Percentiles rank a stretch among this genome's conserved stretches.
Evolutionary conservation across 64 coral and sea anemone genomes (phyloP).

Genomic region (Orbicella faveolata): DNA sequence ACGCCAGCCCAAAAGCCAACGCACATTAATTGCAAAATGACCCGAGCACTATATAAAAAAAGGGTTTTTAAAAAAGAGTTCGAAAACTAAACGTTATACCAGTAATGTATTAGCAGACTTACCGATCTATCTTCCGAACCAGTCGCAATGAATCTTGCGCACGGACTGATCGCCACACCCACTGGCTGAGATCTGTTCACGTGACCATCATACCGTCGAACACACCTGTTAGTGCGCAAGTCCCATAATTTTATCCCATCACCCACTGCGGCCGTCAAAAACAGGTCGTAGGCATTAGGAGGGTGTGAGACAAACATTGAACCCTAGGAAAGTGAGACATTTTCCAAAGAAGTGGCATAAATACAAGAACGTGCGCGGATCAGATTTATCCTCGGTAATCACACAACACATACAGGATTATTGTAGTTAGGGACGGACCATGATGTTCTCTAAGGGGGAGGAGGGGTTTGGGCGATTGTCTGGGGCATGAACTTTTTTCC

Average conservation of each 20-base stretch:
- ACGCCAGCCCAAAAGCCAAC: too few relatives aligned
- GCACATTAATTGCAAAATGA: too few relatives aligned
- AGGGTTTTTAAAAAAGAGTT: too few relatives aligned
- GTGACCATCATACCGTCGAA: slow-evolving; percentile 93
- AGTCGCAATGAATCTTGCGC: slow-evolving; percentile 88
- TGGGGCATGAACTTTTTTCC: too few relatives aligned
- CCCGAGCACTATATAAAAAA: too few relatives aligned
- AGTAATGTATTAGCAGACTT: background rate
- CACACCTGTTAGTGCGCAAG: slow-evolving; percentile 89
- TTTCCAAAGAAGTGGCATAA: background rate
- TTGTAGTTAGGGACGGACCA: too few relatives aligned
- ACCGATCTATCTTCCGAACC: slow-evolving; percentile 97
- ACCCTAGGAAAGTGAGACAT: slow-evolving; percentile 44
- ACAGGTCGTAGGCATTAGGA: slow-evolving; percentile 80
- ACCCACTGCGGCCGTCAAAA: slow-evolving; percentile 81
- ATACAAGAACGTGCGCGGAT: background rate
- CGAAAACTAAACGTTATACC: too few relatives aligned
- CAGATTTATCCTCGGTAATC: too few relatives aligned
- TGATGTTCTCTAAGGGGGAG: too few relatives aligned
- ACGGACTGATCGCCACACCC: slow-evolving; percentile 90
- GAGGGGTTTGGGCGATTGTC: too few relatives aligned
- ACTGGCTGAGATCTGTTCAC: slow-evolving; percentile 88
- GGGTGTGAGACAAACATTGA: slow-evolving; percentile 79
- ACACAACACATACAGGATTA: too few relatives aligned
- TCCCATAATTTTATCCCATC: slow-evolving; percentile 99